Base-by-base conservation (phyloP, 2,888 invertebrate genomes). In the Volucella zonaria region DNA sequence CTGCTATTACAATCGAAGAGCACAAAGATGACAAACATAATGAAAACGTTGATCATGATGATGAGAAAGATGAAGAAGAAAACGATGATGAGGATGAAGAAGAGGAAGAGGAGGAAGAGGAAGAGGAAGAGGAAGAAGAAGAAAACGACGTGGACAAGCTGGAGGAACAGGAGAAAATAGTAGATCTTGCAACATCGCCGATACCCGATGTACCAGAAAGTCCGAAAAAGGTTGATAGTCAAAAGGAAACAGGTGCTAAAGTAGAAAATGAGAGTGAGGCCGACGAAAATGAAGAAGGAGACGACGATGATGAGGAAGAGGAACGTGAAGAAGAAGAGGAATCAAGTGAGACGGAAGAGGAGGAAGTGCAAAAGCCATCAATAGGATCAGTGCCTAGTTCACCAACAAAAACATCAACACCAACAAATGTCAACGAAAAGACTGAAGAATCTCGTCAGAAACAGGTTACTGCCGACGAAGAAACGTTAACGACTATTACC, bases 11-110 rank as follows among this genome's bases (percentile, higher is more conserved):
- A 11, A 86, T 42, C 45, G 87, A 87, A 61, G 86, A 87, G 83
- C 74, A 87, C 56, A 79, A 82, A 47, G 87, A 88, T 52, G 89
- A 88, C 66, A 89, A 90, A 45, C 90, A 89, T 68, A 89, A 75
- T 3, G 38, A 40, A 31, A 45, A 54, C 4, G 71, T 11, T 11
- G 73, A 66, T n/a, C 52, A 47, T 2, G 66, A 49, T 3, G 51
- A 40, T 2, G 43, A 56, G 1, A 62, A 38, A 6, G 38, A 64
- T 11, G 38, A 51, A n/a, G 80, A 77, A 9, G 86, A 82, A 18
- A 79, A 76, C 8, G 66, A 56, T 10, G 38, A 51, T n/a, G 8
- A 9, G 47, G 31, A 52, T n/a, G 68, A 54, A 40, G 49, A 83
- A 56, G 78, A 85, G 8, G 62, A 42, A 8, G 58, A 51, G 9